Evolutionary conservation across 1,140 invertebrate genomes (phyloP).

Genomic region (Leptonema lineaticorne): DNA sequence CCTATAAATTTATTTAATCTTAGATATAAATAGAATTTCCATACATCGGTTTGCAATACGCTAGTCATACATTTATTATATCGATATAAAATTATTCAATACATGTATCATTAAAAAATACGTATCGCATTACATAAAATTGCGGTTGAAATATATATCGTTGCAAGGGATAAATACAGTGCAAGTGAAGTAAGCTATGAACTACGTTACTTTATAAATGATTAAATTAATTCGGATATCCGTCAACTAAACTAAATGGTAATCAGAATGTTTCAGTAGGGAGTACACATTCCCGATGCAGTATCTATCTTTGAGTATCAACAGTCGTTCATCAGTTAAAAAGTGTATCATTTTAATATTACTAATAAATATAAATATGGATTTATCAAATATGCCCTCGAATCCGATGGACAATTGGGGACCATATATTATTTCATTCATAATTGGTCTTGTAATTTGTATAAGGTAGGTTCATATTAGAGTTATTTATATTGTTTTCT

Average conservation of each 20-base stretch:
- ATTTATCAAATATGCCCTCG: slow-evolving; percentile 30
- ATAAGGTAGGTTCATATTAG: slow-evolving; percentile 39
- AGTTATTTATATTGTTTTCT: background rate
- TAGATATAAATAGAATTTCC: too few relatives aligned
- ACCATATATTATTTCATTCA: slow-evolving; percentile 42
- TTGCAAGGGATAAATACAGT: too few relatives aligned
- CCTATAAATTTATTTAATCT: too few relatives aligned
- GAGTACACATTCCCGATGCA: background rate
- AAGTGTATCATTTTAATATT: background rate
- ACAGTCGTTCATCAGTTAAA: background rate
- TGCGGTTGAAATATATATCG: too few relatives aligned
- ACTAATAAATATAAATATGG: slow-evolving; percentile 22
- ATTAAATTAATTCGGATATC: slow-evolving; percentile 2
- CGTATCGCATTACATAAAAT: too few relatives aligned
- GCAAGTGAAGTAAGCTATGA: too few relatives aligned
- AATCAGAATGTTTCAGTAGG: slow-evolving; percentile 3
- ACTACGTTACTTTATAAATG: background rate
- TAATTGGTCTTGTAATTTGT: slow-evolving; percentile 41
- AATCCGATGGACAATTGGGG: slow-evolving; percentile 41
- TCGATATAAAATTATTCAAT: too few relatives aligned
- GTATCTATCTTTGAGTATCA: too few relatives aligned
- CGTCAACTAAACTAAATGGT: background rate
- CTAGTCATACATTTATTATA: too few relatives aligned
- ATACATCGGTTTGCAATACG: too few relatives aligned
- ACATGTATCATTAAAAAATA: too few relatives aligned